Evolutionary conservation across 2,113 vertebrate species (phyloP), one percentile per base, ranked within the genome.

Genomic region (Saimiri boliviensis): DNA sequence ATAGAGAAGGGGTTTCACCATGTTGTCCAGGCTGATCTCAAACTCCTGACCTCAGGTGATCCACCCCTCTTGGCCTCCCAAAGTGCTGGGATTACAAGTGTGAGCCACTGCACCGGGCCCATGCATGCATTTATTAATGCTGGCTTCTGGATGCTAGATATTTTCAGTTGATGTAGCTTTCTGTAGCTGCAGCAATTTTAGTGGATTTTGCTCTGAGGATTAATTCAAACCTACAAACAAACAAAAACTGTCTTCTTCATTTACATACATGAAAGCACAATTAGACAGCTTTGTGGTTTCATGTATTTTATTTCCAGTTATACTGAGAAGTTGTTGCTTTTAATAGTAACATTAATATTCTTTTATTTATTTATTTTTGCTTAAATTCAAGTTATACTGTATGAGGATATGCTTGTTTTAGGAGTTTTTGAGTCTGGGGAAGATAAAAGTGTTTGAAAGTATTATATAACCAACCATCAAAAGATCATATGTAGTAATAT

Each of bases 271-370:
- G 63, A 96, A 82, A 66, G 60, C 79, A 70, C 9, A 30, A 40
- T 92, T 79, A 79, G 20, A 87, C 40, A 76, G 52, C 25, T 63
- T 60, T 93, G 21, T 82, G n/a, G 21, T 86, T 93, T 93, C 21
- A 45, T 54, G 9, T 35, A n/a, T 93, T 83, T 95, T 86, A 85
- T 79, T 97, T 88, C 30, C 71, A 85, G 85, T 80, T 94, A 45
- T 71, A 63, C 35, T 92, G 83, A 71, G 49, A 94, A 95, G 63
- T 86, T 70, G 60, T 76, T 93, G 73, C 85, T 92, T 93, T 98
- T 93, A 94, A 91, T 86, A 76, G 35, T 81, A 76, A n/a, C 40
- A 89, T 86, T 92, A 45, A 92, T 85, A 96, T 88, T 86, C 37
- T 84, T 1, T 91, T 42, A 42, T 42, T 42, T 42, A 42, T 97